Conservation (phyloP, 2,797 vertebrate species). For the Cichlasoma orientale region DNA sequence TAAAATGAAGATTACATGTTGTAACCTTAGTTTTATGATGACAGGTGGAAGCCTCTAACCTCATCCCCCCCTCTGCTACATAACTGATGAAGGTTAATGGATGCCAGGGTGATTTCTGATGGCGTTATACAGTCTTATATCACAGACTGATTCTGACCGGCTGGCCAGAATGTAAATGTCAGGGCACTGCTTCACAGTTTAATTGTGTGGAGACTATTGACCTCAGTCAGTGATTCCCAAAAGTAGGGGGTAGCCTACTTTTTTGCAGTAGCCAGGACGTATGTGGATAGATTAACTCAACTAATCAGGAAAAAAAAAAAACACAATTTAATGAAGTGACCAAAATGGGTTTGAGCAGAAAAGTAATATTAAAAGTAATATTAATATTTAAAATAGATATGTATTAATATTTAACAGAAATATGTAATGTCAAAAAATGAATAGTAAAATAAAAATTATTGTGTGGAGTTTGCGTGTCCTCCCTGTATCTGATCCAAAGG, state of each 20-base stretch:
- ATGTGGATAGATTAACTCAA: neutral
- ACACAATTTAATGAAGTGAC: neutral
- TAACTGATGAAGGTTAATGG: constrained; percentile 56
- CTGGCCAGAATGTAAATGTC: constrained; percentile 6
- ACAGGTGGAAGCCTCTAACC: constrained; percentile 38
- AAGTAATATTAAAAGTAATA: neutral
- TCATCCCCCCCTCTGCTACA: constrained; percentile 19
- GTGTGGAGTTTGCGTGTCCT: no score
- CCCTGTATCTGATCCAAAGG: no score
- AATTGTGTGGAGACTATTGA: neutral
- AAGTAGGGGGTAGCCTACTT: neutral
- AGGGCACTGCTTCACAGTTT: neutral
- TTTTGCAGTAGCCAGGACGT: neutral
- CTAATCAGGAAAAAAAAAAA: neutral
- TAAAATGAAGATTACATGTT: constrained; percentile 58
- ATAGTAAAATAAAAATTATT: neutral
- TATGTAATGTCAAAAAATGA: neutral
- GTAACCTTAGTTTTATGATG: constrained; percentile 54
- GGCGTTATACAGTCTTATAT: constrained; percentile 19
- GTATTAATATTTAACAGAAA: neutral
- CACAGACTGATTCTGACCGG: constrained; percentile 3
- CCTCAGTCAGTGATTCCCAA: neutral
- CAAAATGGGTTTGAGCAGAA: neutral
- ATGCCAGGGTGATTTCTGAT: constrained; percentile 48
- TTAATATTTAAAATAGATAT: neutral